Conservation (phyloP, 2,888 invertebrate genomes). For the Diloba caeruleocephala region DNA sequence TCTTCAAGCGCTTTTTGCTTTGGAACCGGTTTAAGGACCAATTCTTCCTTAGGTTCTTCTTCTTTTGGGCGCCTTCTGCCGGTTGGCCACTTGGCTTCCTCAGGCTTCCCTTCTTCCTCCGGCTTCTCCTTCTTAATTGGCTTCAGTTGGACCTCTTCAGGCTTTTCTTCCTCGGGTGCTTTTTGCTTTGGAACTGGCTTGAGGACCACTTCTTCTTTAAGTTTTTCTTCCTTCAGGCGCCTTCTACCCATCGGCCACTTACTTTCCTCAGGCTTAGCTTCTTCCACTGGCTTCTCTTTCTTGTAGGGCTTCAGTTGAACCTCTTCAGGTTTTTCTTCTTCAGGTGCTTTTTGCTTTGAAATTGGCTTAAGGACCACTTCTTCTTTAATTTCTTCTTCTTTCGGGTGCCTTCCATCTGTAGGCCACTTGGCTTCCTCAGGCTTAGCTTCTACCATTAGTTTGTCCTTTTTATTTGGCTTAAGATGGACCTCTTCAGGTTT, state of each 20-base stretch:
- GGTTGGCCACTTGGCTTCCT: conserved; percentile 64
- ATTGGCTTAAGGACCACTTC: conserved; percentile 66
- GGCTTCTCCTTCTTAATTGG: conserved; percentile 64
- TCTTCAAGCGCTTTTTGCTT: conserved; percentile 85
- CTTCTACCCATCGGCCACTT: conserved; percentile 65
- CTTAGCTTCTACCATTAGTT: conserved; percentile 52
- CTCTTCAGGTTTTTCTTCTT: conserved; percentile 77
- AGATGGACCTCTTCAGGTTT: conserved; percentile 61
- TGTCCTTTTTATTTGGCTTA: conserved; percentile 62
- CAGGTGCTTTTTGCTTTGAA: conserved; percentile 55
- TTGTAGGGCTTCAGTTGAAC: conserved; percentile 61
- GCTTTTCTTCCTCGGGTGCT: conserved; percentile 86
- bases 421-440: conserved; percentile 63
- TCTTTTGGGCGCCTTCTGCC: conserved; percentile 53
- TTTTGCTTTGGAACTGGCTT: conserved; percentile 72
- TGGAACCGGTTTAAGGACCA: conserved; percentile 59
- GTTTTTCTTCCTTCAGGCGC: conserved; percentile 58
- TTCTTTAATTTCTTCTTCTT: conserved; percentile 66
- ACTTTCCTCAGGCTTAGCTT: conserved; percentile 64
- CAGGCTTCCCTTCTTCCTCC: conserved; percentile 66
- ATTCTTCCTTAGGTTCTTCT: conserved; percentile 75
- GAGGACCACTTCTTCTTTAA: conserved; percentile 68
- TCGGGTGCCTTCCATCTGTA: conserved; percentile 45
- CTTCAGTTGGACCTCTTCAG: conserved; percentile 77
- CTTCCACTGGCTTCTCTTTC: conserved; percentile 59